Percentiles rank a stretch among this genome's conserved stretches.
Evolutionary conservation across 2,797 vertebrate species (phyloP).

Genomic region (Coreius guichenoti): DNA sequence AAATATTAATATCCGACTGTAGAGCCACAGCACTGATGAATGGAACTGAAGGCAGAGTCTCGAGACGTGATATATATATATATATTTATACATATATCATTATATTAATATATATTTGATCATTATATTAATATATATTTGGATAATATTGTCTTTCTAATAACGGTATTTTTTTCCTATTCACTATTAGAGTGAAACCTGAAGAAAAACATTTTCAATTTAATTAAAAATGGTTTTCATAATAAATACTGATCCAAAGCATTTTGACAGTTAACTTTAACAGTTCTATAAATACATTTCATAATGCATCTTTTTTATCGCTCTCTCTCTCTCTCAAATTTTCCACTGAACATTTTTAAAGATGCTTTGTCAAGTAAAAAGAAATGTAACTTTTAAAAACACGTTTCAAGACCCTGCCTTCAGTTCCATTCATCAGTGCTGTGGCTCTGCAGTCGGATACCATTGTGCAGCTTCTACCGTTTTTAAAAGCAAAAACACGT

Average conservation of each 20-base stretch:
- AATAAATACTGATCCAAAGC: neutral
- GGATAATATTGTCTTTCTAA: neutral
- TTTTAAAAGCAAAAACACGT: neutral
- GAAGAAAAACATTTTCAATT: neutral
- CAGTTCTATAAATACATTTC: neutral
- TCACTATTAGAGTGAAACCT: neutral
- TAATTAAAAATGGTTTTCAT: neutral
- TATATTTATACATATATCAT: no score
- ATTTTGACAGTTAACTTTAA: neutral
- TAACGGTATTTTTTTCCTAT: neutral
- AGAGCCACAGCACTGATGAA: no score
- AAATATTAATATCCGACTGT: no score
- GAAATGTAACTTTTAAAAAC: neutral
- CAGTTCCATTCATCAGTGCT: no score
- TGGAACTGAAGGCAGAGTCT: no score
- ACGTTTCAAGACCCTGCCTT: neutral
- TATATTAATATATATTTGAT: no score
- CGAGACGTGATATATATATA: no score
- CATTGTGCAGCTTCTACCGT: fast-evolving
- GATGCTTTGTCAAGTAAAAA: neutral
- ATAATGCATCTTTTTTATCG: neutral
- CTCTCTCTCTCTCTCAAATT: neutral
- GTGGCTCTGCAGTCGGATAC: neutral
- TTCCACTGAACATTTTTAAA: neutral
- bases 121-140: no score